Conservation (phyloP, 2,888 invertebrate genomes). For the Cataglyphis rosenhaueri region DNA sequence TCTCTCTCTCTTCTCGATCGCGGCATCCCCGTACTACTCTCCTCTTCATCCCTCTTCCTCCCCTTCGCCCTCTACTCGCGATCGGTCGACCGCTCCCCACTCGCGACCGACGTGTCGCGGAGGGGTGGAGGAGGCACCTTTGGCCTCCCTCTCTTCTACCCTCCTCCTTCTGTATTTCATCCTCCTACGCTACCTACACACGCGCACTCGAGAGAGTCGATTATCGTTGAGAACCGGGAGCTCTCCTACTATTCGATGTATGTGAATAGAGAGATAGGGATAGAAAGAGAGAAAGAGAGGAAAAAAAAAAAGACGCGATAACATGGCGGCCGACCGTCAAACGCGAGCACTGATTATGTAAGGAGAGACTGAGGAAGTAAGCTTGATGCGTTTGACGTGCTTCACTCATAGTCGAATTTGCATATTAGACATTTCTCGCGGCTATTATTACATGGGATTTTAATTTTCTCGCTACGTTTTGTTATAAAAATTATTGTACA, state of each 20-base stretch:
- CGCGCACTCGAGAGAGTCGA: constrained; percentile 69
- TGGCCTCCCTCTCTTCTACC: constrained; percentile 46
- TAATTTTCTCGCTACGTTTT: neutral
- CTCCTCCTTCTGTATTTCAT: constrained; percentile 9
- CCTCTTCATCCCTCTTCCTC: constrained; percentile 14
- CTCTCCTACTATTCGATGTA: constrained; percentile 59
- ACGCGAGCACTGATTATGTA: constrained; percentile 56
- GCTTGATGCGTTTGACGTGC: constrained; percentile 23
- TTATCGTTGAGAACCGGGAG: constrained; percentile 65
- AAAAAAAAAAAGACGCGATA: constrained; percentile 43
- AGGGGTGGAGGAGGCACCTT: constrained; percentile 56
- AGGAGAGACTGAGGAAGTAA: constrained; percentile 52
- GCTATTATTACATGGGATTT: neutral
- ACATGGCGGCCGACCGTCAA: constrained; percentile 60
- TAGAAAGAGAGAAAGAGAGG: constrained; percentile 4
- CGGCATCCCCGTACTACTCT: constrained; percentile 30
- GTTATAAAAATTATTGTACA: neutral
- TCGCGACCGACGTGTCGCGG: constrained; percentile 25
- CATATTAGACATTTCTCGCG: constrained; percentile 6
- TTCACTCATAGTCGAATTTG: constrained; percentile 6
- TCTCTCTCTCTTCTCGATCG: constrained; percentile 8
- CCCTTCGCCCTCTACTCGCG: constrained; percentile 13
- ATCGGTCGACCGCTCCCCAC: constrained; percentile 25
- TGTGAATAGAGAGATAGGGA: neutral
- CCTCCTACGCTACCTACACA: constrained; percentile 54